Base-by-base conservation (phyloP, 2,113 vertebrate genomes). In the Cynopterus brachyotis region DNA sequence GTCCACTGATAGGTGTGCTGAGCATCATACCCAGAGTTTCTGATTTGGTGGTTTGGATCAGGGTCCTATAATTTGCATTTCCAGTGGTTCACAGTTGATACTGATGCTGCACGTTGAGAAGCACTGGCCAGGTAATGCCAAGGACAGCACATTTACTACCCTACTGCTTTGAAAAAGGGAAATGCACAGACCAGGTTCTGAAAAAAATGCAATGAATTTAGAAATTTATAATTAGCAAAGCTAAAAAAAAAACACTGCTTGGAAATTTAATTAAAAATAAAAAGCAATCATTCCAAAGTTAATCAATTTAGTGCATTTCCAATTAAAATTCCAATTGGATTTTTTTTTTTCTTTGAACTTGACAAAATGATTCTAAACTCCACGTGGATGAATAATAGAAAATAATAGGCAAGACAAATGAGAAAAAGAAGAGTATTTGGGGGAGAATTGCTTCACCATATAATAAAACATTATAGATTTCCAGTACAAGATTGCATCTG, bases 301-400 rank as follows among this genome's bases (percentile, higher is more conserved):
- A 98, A 97, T 98, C 94, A 98, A 97, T 97, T 97, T 97, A 97
- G 96, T 96, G 89, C 93, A 95, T 94, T 97, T 96, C 93, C 97
- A 98, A 98, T 98, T 97, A 97, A 98, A 97, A 97, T 97, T 97
- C 96, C 97, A 97, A 97, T 91, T 97, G 97, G 86, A 91, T 95
- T 97, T 97, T 98, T 97, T 98, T 97, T 96, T 97, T 97, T 91
- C 94, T 96, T 96, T 98, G 93, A 96, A 96, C 94, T 96, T 95
- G 93, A 96, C 91, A 97, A 96, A 96, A 97, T 97, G 96, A 97
- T 93, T 96, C 95, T 95, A 95, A 94, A 97, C 81, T 96, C 86
- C 78, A 91, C 67, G 85, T 95, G 89, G 91, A 93, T 96, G 84
- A 97, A 91, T 91, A 97, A 97, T 93, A 88, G 93, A 72, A 97